Base-by-base conservation (phyloP, 2,888 invertebrate genomes). In the Ophion ellenae region DNA sequence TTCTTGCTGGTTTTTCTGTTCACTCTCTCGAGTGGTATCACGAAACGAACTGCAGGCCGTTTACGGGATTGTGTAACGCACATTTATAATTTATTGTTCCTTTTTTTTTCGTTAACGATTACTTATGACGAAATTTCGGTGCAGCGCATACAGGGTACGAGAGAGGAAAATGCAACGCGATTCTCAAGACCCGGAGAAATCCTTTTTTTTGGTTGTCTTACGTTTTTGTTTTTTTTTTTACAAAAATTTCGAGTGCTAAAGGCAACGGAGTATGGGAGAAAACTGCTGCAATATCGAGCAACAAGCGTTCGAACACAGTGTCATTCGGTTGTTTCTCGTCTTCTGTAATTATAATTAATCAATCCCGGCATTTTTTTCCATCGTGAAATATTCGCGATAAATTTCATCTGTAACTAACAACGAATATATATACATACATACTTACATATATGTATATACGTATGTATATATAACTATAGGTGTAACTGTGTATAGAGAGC, bases 21-120 rank as follows among this genome's bases (percentile, higher is more conserved):
- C 71, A 10, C 67, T 47, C 40, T 67, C 77, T 67, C 40, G 63
- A 45, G 45, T 61, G 36, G 20, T 24, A 36, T 76, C 17, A 32
- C 64, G 53, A 63, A 69, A 81, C 24, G 61, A 74, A 57, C 53
- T 47, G 74, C 40, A 70, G 24, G 45, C 45, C 45, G 53, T 78
- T 74, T 57, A 64, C 61, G 36, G 59, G 76, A 84, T 84, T 81
- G 73, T 74, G 74, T 74, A 67, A 81, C 84, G 81, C 84, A 81
- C 81, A 77, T 81, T 84, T 73, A 84, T n/a, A 28, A 40, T 45
- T 74, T 5, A 36, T 61, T 64, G 10, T 64, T 40, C 32, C 28
- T 28, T 7, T 53, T 40, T 77, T 45, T 24, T 76, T 53, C 3
- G 32, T n/a, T 53, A 17, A 47, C 47, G 45, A 70, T 61, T 28